phyloP scores from a whole-genome alignment of 2,888 invertebrate genomes.

The Anticlea derivata region DNA sequence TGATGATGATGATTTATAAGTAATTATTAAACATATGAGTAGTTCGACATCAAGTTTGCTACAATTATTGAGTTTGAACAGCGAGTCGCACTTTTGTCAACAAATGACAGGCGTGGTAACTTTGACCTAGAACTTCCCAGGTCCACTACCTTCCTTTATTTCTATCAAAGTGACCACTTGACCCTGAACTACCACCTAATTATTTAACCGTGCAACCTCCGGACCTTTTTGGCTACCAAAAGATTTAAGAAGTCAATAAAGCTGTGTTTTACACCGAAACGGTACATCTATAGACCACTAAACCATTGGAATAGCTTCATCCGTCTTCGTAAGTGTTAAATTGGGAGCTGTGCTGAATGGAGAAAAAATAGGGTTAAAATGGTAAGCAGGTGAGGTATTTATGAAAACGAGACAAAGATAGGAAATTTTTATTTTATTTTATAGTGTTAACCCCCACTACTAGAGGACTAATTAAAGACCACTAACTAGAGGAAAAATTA shows the following conservation, averaged over 20 bases:
- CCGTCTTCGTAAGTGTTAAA: slow-evolving; percentile 40
- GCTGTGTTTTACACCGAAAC: slow-evolving; percentile 39
- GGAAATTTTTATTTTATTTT: not conserved
- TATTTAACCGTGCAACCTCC: slow-evolving; percentile 27
- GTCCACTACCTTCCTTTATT: slow-evolving; percentile 6
- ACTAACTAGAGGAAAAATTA: no score
- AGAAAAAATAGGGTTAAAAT: slow-evolving; percentile 26
- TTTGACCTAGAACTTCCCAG: not conserved
- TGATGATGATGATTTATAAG: no score
- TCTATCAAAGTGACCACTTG: slow-evolving; percentile 11
- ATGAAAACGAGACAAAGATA: slow-evolving; percentile 12
- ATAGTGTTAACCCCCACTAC: no score
- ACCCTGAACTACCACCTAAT: slow-evolving; percentile 28
- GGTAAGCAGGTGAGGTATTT: slow-evolving; percentile 5
- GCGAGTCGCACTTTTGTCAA: no score
- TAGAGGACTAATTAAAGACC: no score
- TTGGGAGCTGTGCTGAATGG: slow-evolving; percentile 33
- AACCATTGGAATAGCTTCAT: slow-evolving; percentile 42
- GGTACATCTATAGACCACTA: slow-evolving; percentile 38
- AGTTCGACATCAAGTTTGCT: no score
- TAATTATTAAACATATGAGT: no score
- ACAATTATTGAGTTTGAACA: no score
- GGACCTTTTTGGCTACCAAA: slow-evolving; percentile 30
- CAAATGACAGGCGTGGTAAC: no score
- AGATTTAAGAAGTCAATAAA: slow-evolving; percentile 43